Evolutionary conservation across 1,140 invertebrate species (phyloP), one percentile per base, ranked within the genome.

Genomic region (Apis laboriosa): DNA sequence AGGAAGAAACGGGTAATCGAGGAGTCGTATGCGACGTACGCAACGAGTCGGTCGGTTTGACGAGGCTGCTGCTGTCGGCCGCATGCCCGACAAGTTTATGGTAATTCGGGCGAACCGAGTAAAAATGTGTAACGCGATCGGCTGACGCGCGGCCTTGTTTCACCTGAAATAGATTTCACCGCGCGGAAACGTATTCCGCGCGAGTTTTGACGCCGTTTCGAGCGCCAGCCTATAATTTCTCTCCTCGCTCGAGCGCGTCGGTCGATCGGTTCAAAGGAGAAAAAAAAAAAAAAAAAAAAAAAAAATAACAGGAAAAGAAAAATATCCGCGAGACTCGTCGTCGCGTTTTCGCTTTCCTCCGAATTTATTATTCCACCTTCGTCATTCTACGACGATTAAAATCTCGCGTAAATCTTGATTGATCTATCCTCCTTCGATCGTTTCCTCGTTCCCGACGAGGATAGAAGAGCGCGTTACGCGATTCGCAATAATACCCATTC

Each of bases 101-200:
- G 82, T 84, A 84, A 84, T 84, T 84, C 73, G 67, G 73, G n/a
- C 80, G 80, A 60, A 77, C 61, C 80, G 56, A 81, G 73, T 83
- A 85, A 85, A 85, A 85, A 85, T 77, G 80, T 83, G 80, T 77
- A 85, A 85, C 79, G 66, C 80, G 84, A 72, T 73, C 28, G 60
- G 55, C 67, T 77, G 68, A 77, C 84, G 80, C 80, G n/a, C 70
- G 84, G 61, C 84, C 84, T 85, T 85, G 80, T 85, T 85, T 85
- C 80, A 83, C 80, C 73, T 85, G 80, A 85, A 85, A 85, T 85
- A 85, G 84, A 85, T 83, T 85, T 83, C 66, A 76, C 71, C 80
- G 72, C 71, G 68, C 70, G 63, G 58, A 84, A 84, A 72, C 64
- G 55, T 81, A 84, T 84, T 77, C 79, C 73, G 67, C 73, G 73